Evolutionary conservation across 2,797 vertebrate species (phyloP), one percentile per base, ranked within the genome.

Genomic region (Poeciliopsis gracilis): DNA sequence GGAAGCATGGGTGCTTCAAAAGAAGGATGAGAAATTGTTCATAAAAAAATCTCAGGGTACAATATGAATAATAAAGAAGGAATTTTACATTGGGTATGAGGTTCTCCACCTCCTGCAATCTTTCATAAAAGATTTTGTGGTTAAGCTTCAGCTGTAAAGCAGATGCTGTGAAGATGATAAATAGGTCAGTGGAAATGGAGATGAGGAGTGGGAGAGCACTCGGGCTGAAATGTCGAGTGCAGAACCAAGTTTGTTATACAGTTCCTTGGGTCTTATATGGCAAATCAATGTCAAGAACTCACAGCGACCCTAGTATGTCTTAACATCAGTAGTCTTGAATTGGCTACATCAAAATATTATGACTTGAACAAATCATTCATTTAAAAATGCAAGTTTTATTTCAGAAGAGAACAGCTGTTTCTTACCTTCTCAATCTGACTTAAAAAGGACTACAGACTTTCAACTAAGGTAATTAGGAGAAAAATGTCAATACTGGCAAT

Each of bases 41-140:
- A 43, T 41, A 36, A 49, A 66, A 45, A 67, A 25, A 38, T 23
- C 63, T 67, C 8, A 23, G 53, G 13, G 36, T 69, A 9, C 72
- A 77, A 45, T 33, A 49, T 72, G 11, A 43, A 71, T 33, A 30
- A 43, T 23, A 45, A 38, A 38, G 61, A 77, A 49, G 30, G 66
- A 33, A 67, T 16, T 18, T 12, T 38, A 46, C 49, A 33, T 2
- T n/a, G 69, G 36, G 45, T 16, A 51, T 36, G 84, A 43, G 20
- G 69, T 84, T 77, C 72, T 69, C 57, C 47, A 77, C 63, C 23
- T 80, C 81, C 67, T 76, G 36, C 41, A 75, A 33, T 81, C 28
- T 2, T 47, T 86, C 77, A 30, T 8, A 23, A 43, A 70, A 16
- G 2, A 11, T 23, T 66, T 79, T 79, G 79, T 46, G 81, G 41